Evolutionary conservation across 2,113 vertebrate species (phyloP).

Genomic region (Sprattus sprattus): DNA sequence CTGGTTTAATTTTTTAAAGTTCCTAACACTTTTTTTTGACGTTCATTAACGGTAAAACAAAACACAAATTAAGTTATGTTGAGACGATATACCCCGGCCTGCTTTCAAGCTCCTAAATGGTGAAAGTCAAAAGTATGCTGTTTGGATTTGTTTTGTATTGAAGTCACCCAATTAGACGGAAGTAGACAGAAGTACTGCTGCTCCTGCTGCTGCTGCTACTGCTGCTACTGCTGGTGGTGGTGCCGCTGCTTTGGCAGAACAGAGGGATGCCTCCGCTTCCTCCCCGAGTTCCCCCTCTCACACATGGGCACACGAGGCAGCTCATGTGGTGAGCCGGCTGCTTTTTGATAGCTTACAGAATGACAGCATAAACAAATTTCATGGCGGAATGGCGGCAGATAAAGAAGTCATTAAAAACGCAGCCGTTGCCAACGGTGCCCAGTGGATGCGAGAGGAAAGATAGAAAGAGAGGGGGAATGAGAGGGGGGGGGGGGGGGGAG

Average conservation of each 20-base stretch:
- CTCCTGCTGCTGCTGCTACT: not conserved
- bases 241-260: not conserved
- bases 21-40: not conserved
- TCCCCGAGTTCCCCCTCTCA: not conserved
- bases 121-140: not conserved
- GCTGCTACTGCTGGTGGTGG: not conserved
- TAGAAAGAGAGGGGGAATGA: not conserved
- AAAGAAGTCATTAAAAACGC: conserved; percentile 47
- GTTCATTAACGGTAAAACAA: not conserved
- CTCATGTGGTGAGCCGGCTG: conserved; percentile 5
- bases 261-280: not conserved
- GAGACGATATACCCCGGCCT: not conserved
- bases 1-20: not conserved
- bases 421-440: not conserved
- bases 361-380: conserved; percentile 39
- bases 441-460: conserved; percentile 21
- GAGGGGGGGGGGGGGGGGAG: not conserved
- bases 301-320: not conserved
- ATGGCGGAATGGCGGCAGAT: conserved; percentile 35
- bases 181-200: not conserved
- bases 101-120: not conserved
- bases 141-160: not conserved
- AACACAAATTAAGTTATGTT: not conserved
- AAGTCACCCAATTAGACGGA: not conserved
- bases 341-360: not conserved